Percentiles rank a stretch among this genome's conserved stretches.
phyloP scores from a whole-genome alignment of 2,113 vertebrate genomes.

The Notarius quadriscutis region DNA sequence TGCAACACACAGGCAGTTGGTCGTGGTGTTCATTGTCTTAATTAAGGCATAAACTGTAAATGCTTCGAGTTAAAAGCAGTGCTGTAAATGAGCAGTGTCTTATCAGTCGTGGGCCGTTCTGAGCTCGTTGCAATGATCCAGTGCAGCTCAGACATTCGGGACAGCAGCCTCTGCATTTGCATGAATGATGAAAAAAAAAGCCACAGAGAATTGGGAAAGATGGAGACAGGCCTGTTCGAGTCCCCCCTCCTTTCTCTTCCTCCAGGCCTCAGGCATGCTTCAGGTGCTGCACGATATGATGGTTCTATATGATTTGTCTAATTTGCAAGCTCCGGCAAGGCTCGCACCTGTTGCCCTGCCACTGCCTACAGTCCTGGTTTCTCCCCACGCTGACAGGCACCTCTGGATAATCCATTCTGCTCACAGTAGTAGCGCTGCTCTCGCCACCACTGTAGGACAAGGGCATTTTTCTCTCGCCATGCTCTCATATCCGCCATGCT shows the following conservation, averaged over 20 bases:
- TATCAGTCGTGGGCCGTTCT: neutral
- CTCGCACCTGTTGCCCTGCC: constrained; percentile 72
- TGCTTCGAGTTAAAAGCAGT: constrained; percentile 44
- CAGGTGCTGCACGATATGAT: constrained; percentile 63
- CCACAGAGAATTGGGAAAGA: constrained; percentile 36
- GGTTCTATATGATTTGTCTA: constrained; percentile 67
- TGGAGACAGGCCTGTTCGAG: constrained; percentile 1
- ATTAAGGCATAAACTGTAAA: constrained; percentile 56
- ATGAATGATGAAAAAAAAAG: constrained; percentile 22
- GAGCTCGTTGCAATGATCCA: neutral
- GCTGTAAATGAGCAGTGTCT: constrained; percentile 24
- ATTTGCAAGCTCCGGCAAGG: constrained; percentile 65
- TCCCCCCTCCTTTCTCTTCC: constrained; percentile 16
- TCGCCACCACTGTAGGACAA: constrained; percentile 58
- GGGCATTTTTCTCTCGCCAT: constrained; percentile 59
- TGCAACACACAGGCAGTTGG: constrained; percentile 45
- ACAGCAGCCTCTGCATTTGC: constrained; percentile 21
- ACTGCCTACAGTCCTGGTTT: constrained; percentile 62
- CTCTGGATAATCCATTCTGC: constrained; percentile 70
- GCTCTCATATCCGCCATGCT: constrained; percentile 59
- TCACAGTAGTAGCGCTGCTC: constrained; percentile 50
- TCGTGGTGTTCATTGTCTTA: constrained; percentile 52
- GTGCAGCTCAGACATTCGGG: constrained; percentile 11
- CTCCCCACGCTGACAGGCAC: constrained; percentile 68
- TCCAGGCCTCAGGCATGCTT: constrained; percentile 58